A percentile compares a stretch with the other conserved stretches of the same genome.
These are phyloP conservation scores for Sardina pilchardus DNA, from an alignment of 2,113 vertebrate species.

Conservation along the genomic window DNA sequence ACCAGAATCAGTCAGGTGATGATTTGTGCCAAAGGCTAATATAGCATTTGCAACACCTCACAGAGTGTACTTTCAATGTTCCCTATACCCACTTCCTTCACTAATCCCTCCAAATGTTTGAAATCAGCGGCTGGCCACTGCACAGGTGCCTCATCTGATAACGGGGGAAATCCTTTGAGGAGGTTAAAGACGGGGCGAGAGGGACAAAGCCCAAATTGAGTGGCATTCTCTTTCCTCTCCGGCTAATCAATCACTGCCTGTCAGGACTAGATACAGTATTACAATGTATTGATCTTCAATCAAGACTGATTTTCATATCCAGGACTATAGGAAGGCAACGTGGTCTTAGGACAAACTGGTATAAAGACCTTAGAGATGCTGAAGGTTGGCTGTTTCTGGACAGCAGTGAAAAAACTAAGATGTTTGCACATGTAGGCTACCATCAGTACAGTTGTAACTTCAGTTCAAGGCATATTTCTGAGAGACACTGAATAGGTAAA, in stretches of 20 bases:
- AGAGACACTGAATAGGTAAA: background rate
- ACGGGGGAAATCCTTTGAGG: background rate
- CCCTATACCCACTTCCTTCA: background rate
- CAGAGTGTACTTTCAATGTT: background rate
- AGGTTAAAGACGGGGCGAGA: background rate
- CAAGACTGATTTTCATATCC: conserved; percentile 5
- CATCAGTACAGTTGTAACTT: background rate
- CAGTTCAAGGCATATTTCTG: background rate
- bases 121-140: background rate
- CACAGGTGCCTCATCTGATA: conserved; percentile 1
- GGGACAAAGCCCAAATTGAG: conserved; percentile 6
- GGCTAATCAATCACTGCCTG: conserved; percentile 1
- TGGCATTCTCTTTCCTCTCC: conserved; percentile 2
- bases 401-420: background rate
- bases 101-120: background rate
- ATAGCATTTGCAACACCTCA: background rate
- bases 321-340: background rate
- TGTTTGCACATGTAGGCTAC: background rate
- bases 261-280: conserved; percentile 10
- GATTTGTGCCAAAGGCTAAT: background rate
- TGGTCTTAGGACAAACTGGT: background rate
- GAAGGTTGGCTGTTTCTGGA: background rate
- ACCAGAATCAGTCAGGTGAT: background rate
- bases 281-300: conserved; percentile 15
- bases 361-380: background rate